A percentile compares a stretch with the other conserved stretches of the same genome.
These are phyloP conservation scores for Carapus acus DNA, from an alignment of 2,797 vertebrate species.

Conservation along the genomic window DNA sequence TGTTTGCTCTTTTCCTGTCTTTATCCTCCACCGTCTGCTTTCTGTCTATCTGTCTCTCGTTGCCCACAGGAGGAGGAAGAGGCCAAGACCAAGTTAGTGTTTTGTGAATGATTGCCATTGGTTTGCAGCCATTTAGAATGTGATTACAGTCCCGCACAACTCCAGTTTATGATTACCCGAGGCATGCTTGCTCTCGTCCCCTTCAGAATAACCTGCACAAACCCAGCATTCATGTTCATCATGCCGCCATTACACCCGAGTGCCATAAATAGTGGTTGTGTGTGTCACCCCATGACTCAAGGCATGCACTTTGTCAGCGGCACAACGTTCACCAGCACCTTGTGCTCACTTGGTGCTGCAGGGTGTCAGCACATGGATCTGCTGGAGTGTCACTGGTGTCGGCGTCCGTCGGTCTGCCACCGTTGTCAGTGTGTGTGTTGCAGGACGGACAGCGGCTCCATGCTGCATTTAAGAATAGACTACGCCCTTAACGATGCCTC, in stretches of 20 bases:
- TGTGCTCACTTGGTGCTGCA: constrained; percentile 15
- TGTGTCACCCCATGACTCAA: constrained; percentile 2
- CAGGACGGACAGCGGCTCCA: constrained; percentile 31
- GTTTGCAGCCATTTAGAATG: constrained; percentile 41
- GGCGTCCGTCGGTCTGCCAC: constrained; percentile 42
- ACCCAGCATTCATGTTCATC: constrained; percentile 28
- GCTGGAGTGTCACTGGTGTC: constrained; percentile 29
- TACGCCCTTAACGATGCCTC: constrained; percentile 23
- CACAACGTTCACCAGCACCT: neutral
- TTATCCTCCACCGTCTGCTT: constrained; percentile 51
- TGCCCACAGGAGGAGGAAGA: constrained; percentile 75
- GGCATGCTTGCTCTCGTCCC: constrained; percentile 49
- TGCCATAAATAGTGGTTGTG: constrained; percentile 25
- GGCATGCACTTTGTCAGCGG: no score
- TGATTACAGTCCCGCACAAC: constrained; percentile 44
- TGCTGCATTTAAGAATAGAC: constrained; percentile 44
- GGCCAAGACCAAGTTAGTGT: constrained; percentile 86
- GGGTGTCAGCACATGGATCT: constrained; percentile 19
- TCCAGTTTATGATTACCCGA: constrained; percentile 54
- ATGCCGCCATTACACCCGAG: constrained; percentile 18
- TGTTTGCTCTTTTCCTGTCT: constrained; percentile 19
- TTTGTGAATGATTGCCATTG: constrained; percentile 36
- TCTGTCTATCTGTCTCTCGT: constrained; percentile 37
- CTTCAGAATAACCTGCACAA: constrained; percentile 39
- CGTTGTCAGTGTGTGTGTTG: constrained; percentile 36